Conservation (phyloP, 2,113 vertebrate species). For the Varanus salvator region DNA sequence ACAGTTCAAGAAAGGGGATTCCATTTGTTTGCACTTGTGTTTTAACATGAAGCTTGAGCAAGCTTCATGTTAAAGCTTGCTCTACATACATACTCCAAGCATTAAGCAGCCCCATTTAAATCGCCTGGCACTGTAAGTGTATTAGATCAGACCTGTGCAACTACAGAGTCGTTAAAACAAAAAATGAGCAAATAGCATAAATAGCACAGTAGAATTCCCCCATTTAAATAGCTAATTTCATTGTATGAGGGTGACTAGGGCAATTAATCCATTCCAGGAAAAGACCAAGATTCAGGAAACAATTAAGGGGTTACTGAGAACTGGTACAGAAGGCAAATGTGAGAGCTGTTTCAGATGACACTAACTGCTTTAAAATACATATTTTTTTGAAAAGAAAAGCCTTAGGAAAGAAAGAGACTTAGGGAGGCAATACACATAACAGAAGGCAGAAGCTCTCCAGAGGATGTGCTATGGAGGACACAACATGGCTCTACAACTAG, state of each 20-base stretch:
- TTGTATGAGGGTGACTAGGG: background rate
- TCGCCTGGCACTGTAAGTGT: background rate
- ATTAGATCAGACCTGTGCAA: background rate
- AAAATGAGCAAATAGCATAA: background rate
- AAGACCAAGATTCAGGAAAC: background rate
- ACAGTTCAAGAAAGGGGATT: no score
- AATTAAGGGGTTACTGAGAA: background rate
- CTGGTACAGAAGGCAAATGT: background rate
- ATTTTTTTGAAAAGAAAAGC: background rate
- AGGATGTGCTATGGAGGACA: background rate
- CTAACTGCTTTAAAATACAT: background rate
- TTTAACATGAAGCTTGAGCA: no score
- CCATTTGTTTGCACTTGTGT: no score
- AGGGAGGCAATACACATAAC: background rate
- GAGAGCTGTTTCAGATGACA: background rate
- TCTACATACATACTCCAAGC: no score
- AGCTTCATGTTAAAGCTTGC: no score
- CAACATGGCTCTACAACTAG: background rate
- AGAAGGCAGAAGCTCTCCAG: background rate
- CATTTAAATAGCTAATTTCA: background rate
- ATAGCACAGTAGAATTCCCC: background rate
- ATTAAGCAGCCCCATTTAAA: no score
- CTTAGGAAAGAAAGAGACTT: no score
- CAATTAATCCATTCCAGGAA: background rate
- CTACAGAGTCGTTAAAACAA: background rate